Evolutionary conservation across 92 coral and sea anemone genomes (phyloP).

Genomic region (Actinernus sp.): DNA sequence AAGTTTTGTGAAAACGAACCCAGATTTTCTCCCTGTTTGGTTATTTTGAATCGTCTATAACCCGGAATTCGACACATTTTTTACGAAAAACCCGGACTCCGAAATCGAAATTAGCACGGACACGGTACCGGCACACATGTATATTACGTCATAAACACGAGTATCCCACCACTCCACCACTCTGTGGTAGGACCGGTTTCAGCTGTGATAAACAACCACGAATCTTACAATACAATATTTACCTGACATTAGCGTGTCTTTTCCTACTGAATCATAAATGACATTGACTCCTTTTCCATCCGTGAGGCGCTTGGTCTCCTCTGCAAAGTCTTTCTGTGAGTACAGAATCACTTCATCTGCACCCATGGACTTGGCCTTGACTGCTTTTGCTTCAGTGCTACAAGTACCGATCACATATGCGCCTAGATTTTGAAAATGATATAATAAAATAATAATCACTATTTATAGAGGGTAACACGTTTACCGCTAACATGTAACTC

Average conservation of each 20-base stretch:
- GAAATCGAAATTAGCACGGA: too few species aligned
- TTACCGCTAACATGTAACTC: background rate
- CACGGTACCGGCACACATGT: too few species aligned
- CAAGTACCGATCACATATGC: slow-evolving; percentile 81
- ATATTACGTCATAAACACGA: too few species aligned
- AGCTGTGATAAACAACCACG: too few species aligned
- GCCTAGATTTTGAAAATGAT: slow-evolving; percentile 37
- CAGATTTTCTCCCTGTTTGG: too few species aligned
- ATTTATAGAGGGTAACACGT: background rate
- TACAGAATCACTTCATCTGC: slow-evolving; percentile 82
- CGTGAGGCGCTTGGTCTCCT: slow-evolving; percentile 64
- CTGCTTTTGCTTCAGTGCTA: slow-evolving; percentile 76
- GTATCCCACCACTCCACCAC: too few species aligned
- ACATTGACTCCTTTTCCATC: slow-evolving; percentile 71
- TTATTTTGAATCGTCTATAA: too few species aligned
- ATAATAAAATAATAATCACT: background rate
- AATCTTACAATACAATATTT: background rate
- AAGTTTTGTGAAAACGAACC: too few species aligned
- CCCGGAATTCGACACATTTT: too few species aligned
- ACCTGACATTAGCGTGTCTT: slow-evolving; percentile 66
- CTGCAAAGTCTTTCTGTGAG: slow-evolving; percentile 74
- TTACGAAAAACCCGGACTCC: too few species aligned
- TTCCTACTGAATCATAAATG: slow-evolving; percentile 76
- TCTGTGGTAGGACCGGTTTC: too few species aligned
- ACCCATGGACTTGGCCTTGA: slow-evolving; percentile 64